phyloP scores from a whole-genome alignment of 2,888 invertebrate species.

The Lacanobia oleracea region DNA sequence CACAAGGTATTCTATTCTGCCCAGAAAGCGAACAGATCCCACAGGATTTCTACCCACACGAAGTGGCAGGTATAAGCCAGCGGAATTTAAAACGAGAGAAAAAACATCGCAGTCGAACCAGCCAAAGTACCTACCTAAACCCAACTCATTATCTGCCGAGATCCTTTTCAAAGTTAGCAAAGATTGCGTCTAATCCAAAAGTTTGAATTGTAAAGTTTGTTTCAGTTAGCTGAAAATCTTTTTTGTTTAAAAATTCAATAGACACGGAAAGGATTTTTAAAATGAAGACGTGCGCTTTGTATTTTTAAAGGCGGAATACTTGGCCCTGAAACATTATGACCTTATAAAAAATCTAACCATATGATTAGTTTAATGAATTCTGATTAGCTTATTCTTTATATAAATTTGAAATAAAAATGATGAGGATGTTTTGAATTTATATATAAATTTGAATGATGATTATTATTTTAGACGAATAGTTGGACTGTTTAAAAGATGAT shows the following conservation, averaged over 20 bases:
- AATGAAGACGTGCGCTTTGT: conserved; percentile 7
- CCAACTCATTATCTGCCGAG: conserved; percentile 50
- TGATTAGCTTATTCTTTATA: too few species aligned
- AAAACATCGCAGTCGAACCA: conserved; percentile 13
- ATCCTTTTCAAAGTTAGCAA: conserved; percentile 69
- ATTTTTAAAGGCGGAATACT: conserved; percentile 13
- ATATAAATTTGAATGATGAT: too few species aligned
- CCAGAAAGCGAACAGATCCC: conserved; percentile 42
- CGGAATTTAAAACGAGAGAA: conserved; percentile 42
- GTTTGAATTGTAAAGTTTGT: conserved; percentile 70
- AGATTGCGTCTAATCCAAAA: conserved; percentile 69
- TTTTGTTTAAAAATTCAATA: conserved; percentile 64
- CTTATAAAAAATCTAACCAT: background rate
- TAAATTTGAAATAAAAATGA: background rate
- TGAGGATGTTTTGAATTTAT: too few species aligned
- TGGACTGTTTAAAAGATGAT: too few species aligned
- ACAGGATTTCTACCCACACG: conserved; percentile 34
- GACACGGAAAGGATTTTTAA: conserved; percentile 50
- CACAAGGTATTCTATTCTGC: conserved; percentile 30
- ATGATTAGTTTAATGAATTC: too few species aligned
- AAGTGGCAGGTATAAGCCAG: conserved; percentile 38
- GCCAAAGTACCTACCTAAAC: conserved; percentile 15
- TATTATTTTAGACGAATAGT: background rate
- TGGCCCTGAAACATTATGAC: background rate
- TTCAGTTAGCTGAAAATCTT: conserved; percentile 57